phyloP scores from a whole-genome alignment of 2,797 vertebrate species.

The Glossophaga mutica region DNA sequence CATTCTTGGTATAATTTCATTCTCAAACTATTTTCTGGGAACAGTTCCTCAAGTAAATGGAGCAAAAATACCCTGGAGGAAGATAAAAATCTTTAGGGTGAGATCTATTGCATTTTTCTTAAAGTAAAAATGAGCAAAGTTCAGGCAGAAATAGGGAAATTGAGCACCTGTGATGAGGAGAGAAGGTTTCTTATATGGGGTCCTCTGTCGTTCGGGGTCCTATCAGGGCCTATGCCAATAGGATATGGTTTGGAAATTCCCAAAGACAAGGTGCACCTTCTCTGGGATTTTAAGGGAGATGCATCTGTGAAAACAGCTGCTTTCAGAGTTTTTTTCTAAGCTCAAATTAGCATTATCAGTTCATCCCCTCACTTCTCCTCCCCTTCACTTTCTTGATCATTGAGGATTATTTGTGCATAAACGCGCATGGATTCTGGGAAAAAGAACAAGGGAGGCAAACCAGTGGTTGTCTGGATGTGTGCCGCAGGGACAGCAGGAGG shows the following conservation, averaged over 20 bases:
- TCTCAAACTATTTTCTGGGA: constrained; percentile 65
- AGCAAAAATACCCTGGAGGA: constrained; percentile 48
- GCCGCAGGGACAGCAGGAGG: background rate
- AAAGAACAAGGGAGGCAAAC: background rate
- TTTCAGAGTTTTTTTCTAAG: background rate
- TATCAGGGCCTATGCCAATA: background rate
- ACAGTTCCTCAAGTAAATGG: constrained; percentile 49
- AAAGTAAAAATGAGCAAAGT: constrained; percentile 37
- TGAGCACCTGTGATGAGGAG: background rate
- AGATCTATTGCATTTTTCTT: background rate
- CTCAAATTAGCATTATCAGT: background rate
- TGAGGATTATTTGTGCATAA: background rate
- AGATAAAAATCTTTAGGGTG: constrained; percentile 57
- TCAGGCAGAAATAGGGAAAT: background rate
- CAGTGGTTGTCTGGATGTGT: background rate
- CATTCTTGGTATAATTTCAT: constrained; percentile 63
- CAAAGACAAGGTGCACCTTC: background rate
- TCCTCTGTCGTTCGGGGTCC: background rate
- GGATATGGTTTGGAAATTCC: background rate
- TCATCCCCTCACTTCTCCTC: background rate
- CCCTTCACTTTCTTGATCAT: background rate
- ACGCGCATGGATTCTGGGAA: background rate
- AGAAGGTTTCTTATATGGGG: background rate
- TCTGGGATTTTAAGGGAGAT: background rate
- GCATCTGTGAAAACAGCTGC: background rate